Conservation (phyloP, 1,140 invertebrate genomes). For the Saccostrea cuccullata region DNA sequence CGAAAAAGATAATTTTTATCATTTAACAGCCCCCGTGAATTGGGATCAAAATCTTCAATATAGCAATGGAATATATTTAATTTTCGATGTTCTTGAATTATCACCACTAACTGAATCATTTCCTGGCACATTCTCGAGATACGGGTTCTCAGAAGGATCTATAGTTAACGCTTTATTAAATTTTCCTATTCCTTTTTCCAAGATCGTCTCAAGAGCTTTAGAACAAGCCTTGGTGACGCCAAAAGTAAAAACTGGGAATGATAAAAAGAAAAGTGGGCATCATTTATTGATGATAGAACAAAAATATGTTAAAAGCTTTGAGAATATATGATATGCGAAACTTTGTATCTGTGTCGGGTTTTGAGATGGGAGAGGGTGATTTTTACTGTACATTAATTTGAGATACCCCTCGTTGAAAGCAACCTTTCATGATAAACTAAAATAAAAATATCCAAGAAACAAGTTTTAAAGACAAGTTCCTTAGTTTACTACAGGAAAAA, state of each 20-base stretch:
- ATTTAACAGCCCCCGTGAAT: background rate
- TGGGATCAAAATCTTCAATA: constrained; percentile 16
- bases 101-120: background rate
- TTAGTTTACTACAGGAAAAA: too few species aligned
- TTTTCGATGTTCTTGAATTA: background rate
- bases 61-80: constrained; percentile 30
- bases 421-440: too few species aligned
- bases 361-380: too few species aligned
- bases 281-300: background rate
- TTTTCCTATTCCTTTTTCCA: background rate
- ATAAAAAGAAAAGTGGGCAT: background rate
- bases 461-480: too few species aligned
- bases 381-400: too few species aligned
- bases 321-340: too few species aligned
- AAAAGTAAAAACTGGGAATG: background rate
- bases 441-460: too few species aligned
- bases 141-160: background rate
- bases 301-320: background rate
- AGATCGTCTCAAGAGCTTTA: background rate
- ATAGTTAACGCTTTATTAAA: background rate
- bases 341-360: too few species aligned
- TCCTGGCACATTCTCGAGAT: background rate
- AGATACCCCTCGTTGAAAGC: too few species aligned
- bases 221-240: background rate
- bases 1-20: background rate